Conservation (phyloP, 2,888 invertebrate genomes). For the Pheosia gnoma region DNA sequence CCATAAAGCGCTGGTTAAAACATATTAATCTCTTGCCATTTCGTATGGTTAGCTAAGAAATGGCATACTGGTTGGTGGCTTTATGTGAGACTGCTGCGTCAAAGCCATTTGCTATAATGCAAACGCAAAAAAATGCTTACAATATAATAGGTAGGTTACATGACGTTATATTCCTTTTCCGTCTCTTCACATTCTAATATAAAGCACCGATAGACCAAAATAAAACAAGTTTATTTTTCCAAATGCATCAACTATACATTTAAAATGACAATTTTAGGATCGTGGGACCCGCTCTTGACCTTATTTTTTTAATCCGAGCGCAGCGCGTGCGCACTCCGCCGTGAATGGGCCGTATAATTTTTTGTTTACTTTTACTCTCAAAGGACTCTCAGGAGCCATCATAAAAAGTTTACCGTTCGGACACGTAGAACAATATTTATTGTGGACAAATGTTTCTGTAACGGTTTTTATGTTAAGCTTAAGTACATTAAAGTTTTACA, state of each 20-base stretch:
- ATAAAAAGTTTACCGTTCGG: conserved; percentile 66
- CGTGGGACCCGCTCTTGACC: conserved; percentile 45
- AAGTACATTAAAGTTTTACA: not conserved
- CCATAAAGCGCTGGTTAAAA: too few species aligned
- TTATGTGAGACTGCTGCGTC: too few species aligned
- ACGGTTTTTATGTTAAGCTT: conserved; percentile 31
- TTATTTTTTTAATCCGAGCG: conserved; percentile 44
- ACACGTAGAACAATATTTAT: conserved; percentile 62
- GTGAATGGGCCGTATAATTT: conserved; percentile 78
- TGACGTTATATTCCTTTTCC: too few species aligned
- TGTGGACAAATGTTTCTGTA: conserved; percentile 61
- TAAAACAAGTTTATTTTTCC: conserved; percentile 23
- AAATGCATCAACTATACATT: conserved; percentile 32
- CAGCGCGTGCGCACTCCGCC: conserved; percentile 58
- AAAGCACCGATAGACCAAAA: conserved; percentile 6
- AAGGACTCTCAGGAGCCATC: conserved; percentile 64
- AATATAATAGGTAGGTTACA: too few species aligned
- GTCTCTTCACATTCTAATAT: too few species aligned
- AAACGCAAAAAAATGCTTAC: too few species aligned
- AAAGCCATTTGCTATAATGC: too few species aligned
- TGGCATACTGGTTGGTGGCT: too few species aligned
- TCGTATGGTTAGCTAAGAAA: too few species aligned
- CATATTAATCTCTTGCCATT: too few species aligned
- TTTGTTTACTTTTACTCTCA: conserved; percentile 73
- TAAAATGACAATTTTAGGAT: conserved; percentile 46